A percentile compares a stretch with the other conserved stretches of the same genome.
Evolutionary conservation across 2,797 vertebrate species (phyloP).

Genomic region (Vespertilio murinus): DNA sequence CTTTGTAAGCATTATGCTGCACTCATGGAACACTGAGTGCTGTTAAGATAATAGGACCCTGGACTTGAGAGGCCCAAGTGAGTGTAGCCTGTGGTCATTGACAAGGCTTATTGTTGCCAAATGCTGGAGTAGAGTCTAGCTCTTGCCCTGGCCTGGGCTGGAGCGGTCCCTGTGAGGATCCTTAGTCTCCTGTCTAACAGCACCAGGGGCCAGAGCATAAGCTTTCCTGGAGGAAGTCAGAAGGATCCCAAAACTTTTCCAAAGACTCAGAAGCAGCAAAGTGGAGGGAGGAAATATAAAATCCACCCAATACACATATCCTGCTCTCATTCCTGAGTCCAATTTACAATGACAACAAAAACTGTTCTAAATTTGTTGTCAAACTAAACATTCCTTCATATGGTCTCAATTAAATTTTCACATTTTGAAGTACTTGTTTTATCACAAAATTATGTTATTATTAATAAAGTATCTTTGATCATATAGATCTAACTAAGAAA

Average conservation of each 20-base stretch:
- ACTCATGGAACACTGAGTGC: neutral
- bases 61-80: neutral
- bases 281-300: neutral
- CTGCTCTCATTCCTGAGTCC: neutral
- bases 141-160: neutral
- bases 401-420: neutral
- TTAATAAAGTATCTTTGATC: neutral
- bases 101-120: neutral
- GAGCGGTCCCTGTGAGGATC: too few relatives aligned
- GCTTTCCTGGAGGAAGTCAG: neutral
- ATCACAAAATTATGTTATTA: neutral
- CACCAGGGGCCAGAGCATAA: neutral
- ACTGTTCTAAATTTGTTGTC: neutral
- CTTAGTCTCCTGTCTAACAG: neutral
- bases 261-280: neutral
- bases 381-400: neutral
- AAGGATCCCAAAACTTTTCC: neutral
- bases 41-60: neutral
- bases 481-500: neutral
- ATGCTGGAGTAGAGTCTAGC: neutral
- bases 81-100: neutral
- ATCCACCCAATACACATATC: neutral
- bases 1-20: neutral
- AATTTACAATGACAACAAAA: neutral
- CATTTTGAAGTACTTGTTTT: neutral